Base-by-base conservation (phyloP, 2,888 invertebrate genomes). In the Physocephala rufipes region DNA sequence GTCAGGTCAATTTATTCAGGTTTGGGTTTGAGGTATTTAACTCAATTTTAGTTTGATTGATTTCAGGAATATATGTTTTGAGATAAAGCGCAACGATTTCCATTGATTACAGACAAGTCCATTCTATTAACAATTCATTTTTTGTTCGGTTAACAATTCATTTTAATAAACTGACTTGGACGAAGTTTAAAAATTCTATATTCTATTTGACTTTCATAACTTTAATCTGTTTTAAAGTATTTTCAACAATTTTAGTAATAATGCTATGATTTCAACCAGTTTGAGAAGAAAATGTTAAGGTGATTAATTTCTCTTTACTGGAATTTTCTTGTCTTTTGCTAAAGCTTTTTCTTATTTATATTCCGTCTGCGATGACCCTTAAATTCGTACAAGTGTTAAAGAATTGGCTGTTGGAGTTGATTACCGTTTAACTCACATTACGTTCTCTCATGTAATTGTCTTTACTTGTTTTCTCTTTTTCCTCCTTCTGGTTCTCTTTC, bases 381-480 rank as follows among this genome's bases (percentile, higher is more conserved):
- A 16, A n/a, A n/a, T 0, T 19, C 30, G 2, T n/a, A 12, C 7
- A 59, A 59, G 30, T 19, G n/a, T 28, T 19, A 26, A 59, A 3
- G 1, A 58, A 58, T 16, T 59, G n/a, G 30, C n/a, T 12, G 4
- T 24, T 16, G 0, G 16, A n/a, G 9, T 59, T n/a, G 16, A 47
- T 24, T 58, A 12, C 45, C 43, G 67, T 67, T 67, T n/a, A n/a
- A 24, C 58, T 26, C 45, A 45, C 12, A 58, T 67, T 58, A 67
- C 67, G 67, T 67, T 58, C 58, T 1, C 2, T n/a, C 19, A 12
- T 28, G 16, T 26, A 58, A 67, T 67, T 67, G 67, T n/a, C 67
- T 55, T 67, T 55, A 58, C 19, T 58, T 45, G 24, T 45, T 21
- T n/a, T 30, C 51, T 2, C 24, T n/a, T 2, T 43, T 1, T 7